Evolutionary conservation across 2,113 vertebrate genomes (phyloP).

Genomic region (Glareola pratincola): DNA sequence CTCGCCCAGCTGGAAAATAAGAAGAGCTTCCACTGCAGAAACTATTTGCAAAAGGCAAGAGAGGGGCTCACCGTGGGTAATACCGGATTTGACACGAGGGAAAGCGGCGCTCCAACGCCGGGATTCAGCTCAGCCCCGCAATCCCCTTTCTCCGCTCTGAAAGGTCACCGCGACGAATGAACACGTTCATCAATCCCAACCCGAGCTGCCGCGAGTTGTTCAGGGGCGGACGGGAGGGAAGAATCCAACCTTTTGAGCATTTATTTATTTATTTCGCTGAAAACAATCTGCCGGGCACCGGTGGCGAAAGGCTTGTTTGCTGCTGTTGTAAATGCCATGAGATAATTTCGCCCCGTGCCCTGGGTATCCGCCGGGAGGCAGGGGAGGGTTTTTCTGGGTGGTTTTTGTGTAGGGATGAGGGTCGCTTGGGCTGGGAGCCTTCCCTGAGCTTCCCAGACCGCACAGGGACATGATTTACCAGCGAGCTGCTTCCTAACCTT

Average conservation of each 20-base stretch:
- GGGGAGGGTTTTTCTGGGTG: not conserved
- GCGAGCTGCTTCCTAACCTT: not conserved
- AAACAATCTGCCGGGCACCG: rapidly evolving
- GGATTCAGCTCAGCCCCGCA: not conserved
- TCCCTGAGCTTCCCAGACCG: not conserved
- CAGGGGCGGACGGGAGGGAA: not conserved
- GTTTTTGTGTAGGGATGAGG: not conserved
- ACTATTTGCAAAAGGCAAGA: not conserved
- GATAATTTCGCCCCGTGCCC: rapidly evolving
- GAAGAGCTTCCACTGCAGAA: not conserved
- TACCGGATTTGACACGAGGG: rapidly evolving
- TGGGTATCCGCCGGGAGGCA: not conserved
- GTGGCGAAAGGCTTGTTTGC: not conserved
- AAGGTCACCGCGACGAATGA: not conserved
- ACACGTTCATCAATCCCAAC: not conserved
- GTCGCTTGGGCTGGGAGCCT: not conserved
- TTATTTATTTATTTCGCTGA: not conserved
- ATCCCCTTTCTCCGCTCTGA: not conserved
- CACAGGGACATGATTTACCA: not conserved
- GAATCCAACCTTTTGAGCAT: not conserved
- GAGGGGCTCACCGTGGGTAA: not conserved
- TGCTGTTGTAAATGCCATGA: not conserved
- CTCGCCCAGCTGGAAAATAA: not conserved
- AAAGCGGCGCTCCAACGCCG: rapidly evolving
- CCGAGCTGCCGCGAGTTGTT: rapidly evolving